phyloP scores from a whole-genome alignment of 1,140 invertebrate genomes.

The Saccostrea glomerata region DNA sequence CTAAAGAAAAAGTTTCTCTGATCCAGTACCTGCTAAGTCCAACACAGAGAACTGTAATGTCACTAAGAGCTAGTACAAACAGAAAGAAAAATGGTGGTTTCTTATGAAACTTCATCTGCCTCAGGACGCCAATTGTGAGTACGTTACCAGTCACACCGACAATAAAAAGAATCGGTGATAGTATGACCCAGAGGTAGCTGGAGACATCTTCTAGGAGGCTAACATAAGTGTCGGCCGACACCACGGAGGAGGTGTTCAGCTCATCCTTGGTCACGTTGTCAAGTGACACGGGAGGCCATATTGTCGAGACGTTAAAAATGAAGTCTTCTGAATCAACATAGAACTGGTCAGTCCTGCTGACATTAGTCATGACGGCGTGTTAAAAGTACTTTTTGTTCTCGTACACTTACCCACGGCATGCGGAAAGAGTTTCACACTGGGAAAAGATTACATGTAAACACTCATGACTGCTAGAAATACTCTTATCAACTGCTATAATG shows the following conservation, averaged over 20 bases:
- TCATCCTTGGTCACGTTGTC: not conserved
- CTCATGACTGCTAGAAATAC: not conserved
- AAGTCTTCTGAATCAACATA: not conserved
- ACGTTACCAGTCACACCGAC: constrained; percentile 51
- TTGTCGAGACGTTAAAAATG: not conserved
- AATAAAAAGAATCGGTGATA: constrained; percentile 48
- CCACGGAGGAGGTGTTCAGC: not conserved
- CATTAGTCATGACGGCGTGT: not conserved
- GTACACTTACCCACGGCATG: not conserved
- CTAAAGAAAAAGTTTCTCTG: constrained; percentile 56
- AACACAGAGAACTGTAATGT: constrained; percentile 61
- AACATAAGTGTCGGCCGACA: not conserved
- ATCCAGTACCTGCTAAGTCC: constrained; percentile 66
- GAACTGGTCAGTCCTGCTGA: not conserved
- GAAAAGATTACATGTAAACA: not conserved
- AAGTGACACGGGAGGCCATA: not conserved
- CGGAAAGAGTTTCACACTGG: not conserved
- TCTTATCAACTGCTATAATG: not conserved
- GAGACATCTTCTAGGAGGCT: constrained; percentile 11
- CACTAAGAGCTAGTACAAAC: constrained; percentile 59
- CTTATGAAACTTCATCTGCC: constrained; percentile 36
- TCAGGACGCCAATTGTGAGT: constrained; percentile 40
- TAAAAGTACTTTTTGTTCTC: not conserved
- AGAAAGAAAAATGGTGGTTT: constrained; percentile 51
- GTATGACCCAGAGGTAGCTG: constrained; percentile 48